A percentile compares a stretch with the other conserved stretches of the same genome.
phyloP scores from a whole-genome alignment of 2,113 vertebrate genomes.

The Mustela lutreola region DNA sequence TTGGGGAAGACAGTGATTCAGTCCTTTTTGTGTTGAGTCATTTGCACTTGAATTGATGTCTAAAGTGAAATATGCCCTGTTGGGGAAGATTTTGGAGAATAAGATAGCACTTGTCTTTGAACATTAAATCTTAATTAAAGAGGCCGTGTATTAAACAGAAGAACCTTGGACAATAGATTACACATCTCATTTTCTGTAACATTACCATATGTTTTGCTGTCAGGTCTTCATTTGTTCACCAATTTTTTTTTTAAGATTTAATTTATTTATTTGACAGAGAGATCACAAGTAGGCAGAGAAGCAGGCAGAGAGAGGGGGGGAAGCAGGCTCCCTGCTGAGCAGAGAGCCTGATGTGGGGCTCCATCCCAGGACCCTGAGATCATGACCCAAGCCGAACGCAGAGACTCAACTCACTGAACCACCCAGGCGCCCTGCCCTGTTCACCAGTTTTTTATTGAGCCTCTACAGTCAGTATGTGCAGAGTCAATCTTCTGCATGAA shows the following conservation, averaged over 20 bases:
- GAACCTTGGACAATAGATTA: background rate
- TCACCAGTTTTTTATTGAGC: background rate
- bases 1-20: background rate
- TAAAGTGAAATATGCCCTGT: background rate
- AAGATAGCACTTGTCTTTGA: background rate
- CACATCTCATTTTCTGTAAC: background rate
- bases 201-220: background rate
- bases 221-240: background rate
- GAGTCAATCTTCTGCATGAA: background rate
- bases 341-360: too few species aligned
- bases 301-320: too few species aligned
- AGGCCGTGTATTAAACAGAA: background rate
- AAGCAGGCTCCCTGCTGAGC: too few species aligned
- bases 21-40: background rate
- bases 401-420: too few species aligned
- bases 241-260: background rate
- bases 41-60: background rate
- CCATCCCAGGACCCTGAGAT: too few species aligned
- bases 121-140: background rate
- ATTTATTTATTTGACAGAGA: too few species aligned
- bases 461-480: background rate
- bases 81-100: background rate
- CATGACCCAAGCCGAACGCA: too few species aligned
- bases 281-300: too few species aligned
- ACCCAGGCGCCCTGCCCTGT: too few species aligned